phyloP scores from a whole-genome alignment of 2,113 vertebrate genomes.

The Axis porcinus region DNA sequence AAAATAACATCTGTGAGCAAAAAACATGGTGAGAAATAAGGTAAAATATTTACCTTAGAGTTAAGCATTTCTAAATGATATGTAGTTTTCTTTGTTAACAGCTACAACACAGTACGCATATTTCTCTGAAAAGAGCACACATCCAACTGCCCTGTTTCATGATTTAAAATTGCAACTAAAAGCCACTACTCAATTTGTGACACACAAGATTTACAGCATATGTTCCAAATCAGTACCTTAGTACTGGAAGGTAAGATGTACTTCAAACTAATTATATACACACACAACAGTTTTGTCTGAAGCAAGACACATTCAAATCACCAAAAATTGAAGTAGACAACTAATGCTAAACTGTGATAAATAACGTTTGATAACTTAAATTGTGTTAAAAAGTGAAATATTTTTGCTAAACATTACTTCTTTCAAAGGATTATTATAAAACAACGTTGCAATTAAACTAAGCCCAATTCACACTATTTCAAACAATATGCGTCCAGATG shows the following conservation, averaged over 20 bases:
- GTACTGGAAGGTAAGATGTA: background rate
- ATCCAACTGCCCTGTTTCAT: background rate
- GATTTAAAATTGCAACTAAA: conserved; percentile 9
- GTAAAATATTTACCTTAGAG: background rate
- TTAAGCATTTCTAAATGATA: conserved; percentile 8
- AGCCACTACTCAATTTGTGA: background rate
- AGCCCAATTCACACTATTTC: background rate
- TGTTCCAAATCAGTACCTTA: background rate
- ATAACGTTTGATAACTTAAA: background rate
- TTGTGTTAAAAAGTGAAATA: background rate
- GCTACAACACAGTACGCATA: background rate
- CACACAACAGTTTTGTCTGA: background rate
- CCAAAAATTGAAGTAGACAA: background rate
- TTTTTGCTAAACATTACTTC: background rate
- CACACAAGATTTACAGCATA: background rate
- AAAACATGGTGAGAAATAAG: background rate
- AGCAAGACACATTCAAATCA: background rate
- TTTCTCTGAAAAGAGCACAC: background rate
- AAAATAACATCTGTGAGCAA: background rate
- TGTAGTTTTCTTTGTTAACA: background rate
- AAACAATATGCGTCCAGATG: background rate
- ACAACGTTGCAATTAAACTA: background rate
- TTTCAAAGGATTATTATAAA: conserved; percentile 18
- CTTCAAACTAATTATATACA: background rate
- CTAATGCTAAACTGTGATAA: background rate